Conservation (phyloP, 2,113 vertebrate genomes). For the Rhinopomastus cyanomelas region DNA sequence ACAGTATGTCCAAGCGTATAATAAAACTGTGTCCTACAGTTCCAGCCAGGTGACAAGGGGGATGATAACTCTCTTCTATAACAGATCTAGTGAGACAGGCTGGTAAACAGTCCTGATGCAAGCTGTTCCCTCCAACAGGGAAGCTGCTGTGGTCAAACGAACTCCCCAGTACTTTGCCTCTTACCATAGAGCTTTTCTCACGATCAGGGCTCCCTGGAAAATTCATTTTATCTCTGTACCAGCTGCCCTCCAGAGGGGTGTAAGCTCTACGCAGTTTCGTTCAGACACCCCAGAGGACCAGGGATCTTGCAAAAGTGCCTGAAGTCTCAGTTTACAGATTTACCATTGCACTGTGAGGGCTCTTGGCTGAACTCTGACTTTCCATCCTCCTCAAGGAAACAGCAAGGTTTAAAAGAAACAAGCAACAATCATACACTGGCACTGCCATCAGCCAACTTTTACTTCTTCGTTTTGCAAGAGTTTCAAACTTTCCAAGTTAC, state of each 20-base stretch:
- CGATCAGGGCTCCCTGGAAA: not conserved
- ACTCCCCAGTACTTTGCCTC: not conserved
- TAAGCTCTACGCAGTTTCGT: not conserved
- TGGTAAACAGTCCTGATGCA: not conserved
- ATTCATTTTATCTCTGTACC: not conserved
- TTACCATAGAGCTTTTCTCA: not conserved
- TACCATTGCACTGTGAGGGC: not conserved
- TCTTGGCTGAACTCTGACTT: not conserved
- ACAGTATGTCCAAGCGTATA: not conserved
- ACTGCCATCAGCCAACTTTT: not conserved
- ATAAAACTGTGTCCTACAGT: not conserved
- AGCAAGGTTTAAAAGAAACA: not conserved
- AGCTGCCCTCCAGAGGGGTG: not conserved
- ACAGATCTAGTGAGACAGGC: not conserved
- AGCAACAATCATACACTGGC: not conserved
- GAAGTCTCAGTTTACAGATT: not conserved
- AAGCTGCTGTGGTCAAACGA: accelerated
- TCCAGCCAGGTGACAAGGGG: not conserved
- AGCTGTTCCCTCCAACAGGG: not conserved
- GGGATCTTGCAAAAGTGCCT: not conserved
- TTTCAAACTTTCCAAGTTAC: not conserved
- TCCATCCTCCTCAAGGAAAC: not conserved
- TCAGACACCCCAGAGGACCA: accelerated
- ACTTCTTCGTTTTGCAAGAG: not conserved
- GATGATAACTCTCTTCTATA: not conserved